Conservation (phyloP, 2,888 invertebrate genomes). For the Caradrina kadenii region DNA sequence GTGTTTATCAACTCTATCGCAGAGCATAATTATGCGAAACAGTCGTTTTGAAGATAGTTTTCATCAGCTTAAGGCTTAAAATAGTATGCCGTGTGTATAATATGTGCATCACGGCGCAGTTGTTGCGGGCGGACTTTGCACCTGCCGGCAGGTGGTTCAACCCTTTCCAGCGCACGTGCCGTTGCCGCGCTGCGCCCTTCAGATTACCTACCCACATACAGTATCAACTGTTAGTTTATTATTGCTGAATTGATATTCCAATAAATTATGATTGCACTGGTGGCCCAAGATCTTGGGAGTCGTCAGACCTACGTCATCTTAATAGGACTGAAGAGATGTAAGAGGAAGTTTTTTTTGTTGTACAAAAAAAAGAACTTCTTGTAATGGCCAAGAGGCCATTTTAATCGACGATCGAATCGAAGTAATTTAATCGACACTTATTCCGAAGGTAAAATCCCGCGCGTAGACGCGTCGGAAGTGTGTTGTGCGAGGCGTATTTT, state of each 20-base stretch:
- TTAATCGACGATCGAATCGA: no score
- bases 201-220: conserved; percentile 53
- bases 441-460: no score
- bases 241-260: conserved; percentile 38
- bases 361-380: no score
- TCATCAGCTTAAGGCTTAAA: conserved; percentile 36
- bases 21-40: conserved; percentile 16
- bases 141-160: conserved; percentile 82
- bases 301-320: no score
- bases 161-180: conserved; percentile 69
- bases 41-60: conserved; percentile 21
- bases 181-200: conserved; percentile 46
- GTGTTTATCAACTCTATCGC: conserved; percentile 2
- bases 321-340: no score
- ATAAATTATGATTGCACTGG: conserved; percentile 7
- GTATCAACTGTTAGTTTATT: conserved; percentile 49
- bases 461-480: no score
- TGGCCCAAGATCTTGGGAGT: neutral
- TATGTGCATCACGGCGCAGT: conserved; percentile 52
- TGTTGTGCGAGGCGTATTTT: no score
- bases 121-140: conserved; percentile 66
- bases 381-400: no score
- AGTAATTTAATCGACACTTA: no score
- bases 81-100: conserved; percentile 29
- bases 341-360: no score